These are phyloP conservation scores for Puffinus mauretanicus DNA, from an alignment of 2,113 vertebrate genomes.

Conservation along the genomic window DNA sequence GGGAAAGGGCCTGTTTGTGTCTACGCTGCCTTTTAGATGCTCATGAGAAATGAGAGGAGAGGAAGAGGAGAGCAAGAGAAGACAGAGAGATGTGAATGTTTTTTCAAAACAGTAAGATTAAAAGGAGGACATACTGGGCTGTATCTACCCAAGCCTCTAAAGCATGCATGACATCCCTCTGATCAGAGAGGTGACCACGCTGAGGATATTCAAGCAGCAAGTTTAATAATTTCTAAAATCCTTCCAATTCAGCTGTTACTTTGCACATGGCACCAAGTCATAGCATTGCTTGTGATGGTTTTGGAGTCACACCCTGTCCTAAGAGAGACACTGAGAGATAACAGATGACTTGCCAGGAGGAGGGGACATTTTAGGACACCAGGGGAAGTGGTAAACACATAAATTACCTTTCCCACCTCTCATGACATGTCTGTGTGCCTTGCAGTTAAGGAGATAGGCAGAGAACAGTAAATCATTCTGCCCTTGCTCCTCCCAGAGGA, in stretches of 20 bases:
- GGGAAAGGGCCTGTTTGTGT: background rate
- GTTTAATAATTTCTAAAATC: background rate
- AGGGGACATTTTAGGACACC: background rate
- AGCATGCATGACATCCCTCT: background rate
- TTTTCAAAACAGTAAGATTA: background rate
- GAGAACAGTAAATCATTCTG: background rate
- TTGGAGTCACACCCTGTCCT: background rate
- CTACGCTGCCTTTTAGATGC: background rate
- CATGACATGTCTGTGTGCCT: background rate
- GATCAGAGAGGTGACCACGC: background rate
- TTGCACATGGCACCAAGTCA: background rate
- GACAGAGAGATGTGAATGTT: background rate
- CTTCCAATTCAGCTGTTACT: background rate
- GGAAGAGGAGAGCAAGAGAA: background rate
- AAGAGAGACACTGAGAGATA: background rate
- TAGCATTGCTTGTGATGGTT: background rate
- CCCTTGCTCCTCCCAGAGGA: background rate
- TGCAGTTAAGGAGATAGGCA: background rate
- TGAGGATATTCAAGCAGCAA: background rate
- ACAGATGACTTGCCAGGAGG: background rate
- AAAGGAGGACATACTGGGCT: background rate
- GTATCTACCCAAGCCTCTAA: background rate
- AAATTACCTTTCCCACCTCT: conserved; percentile 8
- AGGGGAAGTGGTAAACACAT: background rate
- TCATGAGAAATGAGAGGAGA: background rate